Evolutionary conservation across 35 echinoderm and acorn worm genomes (phyloP).

Genomic region (Heliocidaris tuberculata): DNA sequence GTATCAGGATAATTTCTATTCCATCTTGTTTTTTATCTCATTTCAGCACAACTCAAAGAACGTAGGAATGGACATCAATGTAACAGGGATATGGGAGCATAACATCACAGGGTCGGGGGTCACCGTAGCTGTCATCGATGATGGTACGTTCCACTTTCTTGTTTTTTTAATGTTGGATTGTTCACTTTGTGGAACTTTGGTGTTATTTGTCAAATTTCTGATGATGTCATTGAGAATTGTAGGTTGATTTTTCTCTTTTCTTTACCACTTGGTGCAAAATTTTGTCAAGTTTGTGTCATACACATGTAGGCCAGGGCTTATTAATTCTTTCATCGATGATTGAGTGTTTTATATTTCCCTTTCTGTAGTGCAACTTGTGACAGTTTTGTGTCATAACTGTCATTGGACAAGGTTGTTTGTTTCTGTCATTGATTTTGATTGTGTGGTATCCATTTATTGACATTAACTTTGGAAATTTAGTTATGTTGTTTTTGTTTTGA

Average conservation of each 20-base stretch:
- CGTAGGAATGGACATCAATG: constrained; percentile 90
- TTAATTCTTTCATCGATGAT: background rate
- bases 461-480: too few species aligned
- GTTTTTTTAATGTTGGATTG: background rate
- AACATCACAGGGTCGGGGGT: constrained; percentile 88
- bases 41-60: constrained; percentile 82
- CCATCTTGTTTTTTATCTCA: constrained; percentile 20
- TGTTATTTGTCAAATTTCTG: too few species aligned
- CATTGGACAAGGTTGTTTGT: background rate
- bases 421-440: background rate
- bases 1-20: background rate
- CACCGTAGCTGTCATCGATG: constrained; percentile 90
- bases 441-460: background rate
- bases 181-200: background rate
- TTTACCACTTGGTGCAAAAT: background rate
- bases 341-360: too few species aligned
- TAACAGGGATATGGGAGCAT: constrained; percentile 88
- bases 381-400: background rate
- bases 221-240: too few species aligned
- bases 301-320: background rate
- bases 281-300: background rate
- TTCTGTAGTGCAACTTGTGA: background rate
- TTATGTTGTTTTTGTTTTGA: too few species aligned
- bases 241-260: background rate
- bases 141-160: constrained; percentile 62